Evolutionary conservation across 2,797 vertebrate species (phyloP).

Genomic region (Hippoglossus hippoglossus): DNA sequence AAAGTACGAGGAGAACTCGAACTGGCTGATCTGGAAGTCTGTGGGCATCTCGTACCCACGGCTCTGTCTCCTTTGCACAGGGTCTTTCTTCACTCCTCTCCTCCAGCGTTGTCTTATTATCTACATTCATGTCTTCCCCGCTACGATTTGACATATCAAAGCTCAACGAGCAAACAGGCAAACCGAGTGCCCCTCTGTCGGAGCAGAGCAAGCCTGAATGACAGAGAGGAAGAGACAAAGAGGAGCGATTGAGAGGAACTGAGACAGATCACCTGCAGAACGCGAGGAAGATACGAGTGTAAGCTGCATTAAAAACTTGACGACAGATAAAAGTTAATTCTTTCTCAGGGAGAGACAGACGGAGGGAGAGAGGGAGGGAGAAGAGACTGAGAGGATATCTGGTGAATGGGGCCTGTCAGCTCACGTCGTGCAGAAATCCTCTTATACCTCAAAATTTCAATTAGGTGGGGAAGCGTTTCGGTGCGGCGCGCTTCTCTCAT

Average conservation of each 20-base stretch:
- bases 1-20: conserved; percentile 12
- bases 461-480: conserved; percentile 76
- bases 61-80: conserved; percentile 1
- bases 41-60: not conserved
- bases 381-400: conserved; percentile 79
- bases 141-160: conserved; percentile 49
- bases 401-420: conserved; percentile 82
- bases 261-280: conserved; percentile 60
- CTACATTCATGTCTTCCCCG: conserved; percentile 11
- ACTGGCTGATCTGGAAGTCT: conserved; percentile 9
- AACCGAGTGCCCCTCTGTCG: conserved; percentile 35
- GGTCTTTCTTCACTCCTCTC: conserved; percentile 9
- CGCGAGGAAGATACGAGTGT: conserved; percentile 62
- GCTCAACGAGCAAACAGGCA: conserved; percentile 44
- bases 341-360: conserved; percentile 49
- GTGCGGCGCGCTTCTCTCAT: conserved; percentile 55
- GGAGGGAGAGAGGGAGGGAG: conserved; percentile 9
- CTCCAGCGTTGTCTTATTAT: conserved; percentile 5
- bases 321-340: conserved; percentile 75
- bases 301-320: conserved; percentile 73
- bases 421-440: conserved; percentile 81
- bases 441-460: conserved; percentile 86
- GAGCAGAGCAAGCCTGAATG: conserved; percentile 51
- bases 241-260: conserved; percentile 47
- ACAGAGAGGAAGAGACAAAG: conserved; percentile 48